Evolutionary conservation across 1,140 invertebrate genomes (phyloP).

Genomic region (Mya arenaria): DNA sequence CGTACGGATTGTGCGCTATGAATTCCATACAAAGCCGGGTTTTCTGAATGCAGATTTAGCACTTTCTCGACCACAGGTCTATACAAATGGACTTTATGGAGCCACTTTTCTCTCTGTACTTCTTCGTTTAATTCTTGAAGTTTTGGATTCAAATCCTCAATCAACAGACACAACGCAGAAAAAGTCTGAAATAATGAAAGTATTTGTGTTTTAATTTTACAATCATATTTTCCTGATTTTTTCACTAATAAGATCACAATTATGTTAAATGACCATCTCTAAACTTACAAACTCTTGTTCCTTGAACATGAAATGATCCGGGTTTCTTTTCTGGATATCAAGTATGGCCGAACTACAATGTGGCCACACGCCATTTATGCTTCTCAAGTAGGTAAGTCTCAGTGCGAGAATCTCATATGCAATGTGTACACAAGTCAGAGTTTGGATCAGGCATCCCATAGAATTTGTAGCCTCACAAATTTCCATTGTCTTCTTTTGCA

Average conservation of each 20-base stretch:
- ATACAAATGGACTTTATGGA: conserved; percentile 39
- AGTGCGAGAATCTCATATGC: conserved; percentile 19
- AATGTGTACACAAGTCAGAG: neutral
- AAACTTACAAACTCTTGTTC: conserved; percentile 43
- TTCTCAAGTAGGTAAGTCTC: conserved; percentile 9
- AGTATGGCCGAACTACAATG: conserved; percentile 14
- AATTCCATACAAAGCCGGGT: conserved; percentile 18
- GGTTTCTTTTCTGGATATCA: neutral
- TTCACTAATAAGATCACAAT: neutral
- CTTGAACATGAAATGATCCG: conserved; percentile 24
- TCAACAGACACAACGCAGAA: conserved; percentile 30
- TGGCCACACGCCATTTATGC: conserved; percentile 33
- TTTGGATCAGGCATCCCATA: neutral
- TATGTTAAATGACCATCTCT: neutral
- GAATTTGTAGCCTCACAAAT: neutral
- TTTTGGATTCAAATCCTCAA: conserved; percentile 30
- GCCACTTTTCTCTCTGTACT: conserved; percentile 9
- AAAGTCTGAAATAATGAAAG: conserved; percentile 35
- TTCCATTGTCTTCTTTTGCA: neutral
- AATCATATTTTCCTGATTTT: neutral
- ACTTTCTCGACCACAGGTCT: conserved; percentile 48
- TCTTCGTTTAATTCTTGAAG: neutral
- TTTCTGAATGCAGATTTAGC: conserved; percentile 14
- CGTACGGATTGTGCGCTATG: conserved; percentile 25
- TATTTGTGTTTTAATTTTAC: neutral